Conservation (phyloP, 1,140 invertebrate genomes). For the Aphidius ervi region DNA sequence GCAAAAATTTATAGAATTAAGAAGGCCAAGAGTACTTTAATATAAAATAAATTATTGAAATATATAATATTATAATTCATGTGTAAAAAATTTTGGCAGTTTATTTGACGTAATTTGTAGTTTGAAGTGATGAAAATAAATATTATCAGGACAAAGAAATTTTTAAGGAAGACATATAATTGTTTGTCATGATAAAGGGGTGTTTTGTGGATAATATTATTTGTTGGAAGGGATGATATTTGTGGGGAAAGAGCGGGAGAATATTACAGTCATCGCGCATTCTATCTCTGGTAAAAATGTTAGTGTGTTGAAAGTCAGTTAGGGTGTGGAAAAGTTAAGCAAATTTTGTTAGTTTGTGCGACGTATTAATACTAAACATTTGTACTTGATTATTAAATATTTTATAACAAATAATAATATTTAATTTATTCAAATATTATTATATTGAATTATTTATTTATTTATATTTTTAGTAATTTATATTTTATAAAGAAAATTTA, state of each 20-base stretch:
- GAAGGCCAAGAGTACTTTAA: too few relatives aligned
- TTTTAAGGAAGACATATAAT: neutral
- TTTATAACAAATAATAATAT: neutral
- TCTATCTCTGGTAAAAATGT: neutral
- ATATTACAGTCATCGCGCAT: neutral
- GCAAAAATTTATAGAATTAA: too few relatives aligned
- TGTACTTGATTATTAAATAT: neutral
- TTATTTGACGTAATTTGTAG: neutral
- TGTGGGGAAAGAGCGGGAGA: constrained; percentile 10
- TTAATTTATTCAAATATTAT: neutral
- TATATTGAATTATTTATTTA: too few relatives aligned
- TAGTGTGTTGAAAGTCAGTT: neutral
- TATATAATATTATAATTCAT: too few relatives aligned
- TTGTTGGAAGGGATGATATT: constrained; percentile 1
- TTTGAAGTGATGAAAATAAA: neutral
- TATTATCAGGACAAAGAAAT: neutral
- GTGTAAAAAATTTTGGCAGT: too few relatives aligned
- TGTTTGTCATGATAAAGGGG: neutral
- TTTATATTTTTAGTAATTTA: too few relatives aligned
- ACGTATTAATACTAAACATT: constrained; percentile 6
- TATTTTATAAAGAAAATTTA: too few relatives aligned
- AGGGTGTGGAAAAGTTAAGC: neutral
- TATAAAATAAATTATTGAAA: too few relatives aligned
- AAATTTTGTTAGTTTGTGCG: neutral
- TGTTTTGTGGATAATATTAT: neutral